Evolutionary conservation across 2,888 invertebrate genomes (phyloP).

Genomic region (Caenorhabditis sp.): DNA sequence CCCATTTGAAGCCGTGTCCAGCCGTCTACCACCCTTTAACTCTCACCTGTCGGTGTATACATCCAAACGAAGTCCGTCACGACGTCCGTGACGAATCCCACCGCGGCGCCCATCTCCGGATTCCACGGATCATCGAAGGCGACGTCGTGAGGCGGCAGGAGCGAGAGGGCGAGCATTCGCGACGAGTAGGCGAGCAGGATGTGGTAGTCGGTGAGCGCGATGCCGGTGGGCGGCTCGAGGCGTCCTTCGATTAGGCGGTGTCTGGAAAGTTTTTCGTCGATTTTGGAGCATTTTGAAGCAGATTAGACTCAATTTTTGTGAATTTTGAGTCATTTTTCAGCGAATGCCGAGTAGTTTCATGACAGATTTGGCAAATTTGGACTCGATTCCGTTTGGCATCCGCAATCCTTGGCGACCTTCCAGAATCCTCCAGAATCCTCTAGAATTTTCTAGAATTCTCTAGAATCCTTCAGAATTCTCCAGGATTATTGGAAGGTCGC

Average conservation of each 20-base stretch:
- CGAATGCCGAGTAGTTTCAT: neutral
- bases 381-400: too few relatives aligned
- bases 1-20: too few relatives aligned
- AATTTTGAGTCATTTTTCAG: neutral
- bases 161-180: slow-evolving; percentile 78
- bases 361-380: neutral
- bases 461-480: too few relatives aligned
- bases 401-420: too few relatives aligned
- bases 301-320: neutral
- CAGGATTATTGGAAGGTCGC: too few relatives aligned
- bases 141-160: slow-evolving; percentile 72
- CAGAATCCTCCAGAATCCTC: too few relatives aligned
- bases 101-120: slow-evolving; percentile 66
- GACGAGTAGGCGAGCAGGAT: slow-evolving; percentile 76
- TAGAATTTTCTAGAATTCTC: too few relatives aligned
- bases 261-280: slow-evolving; percentile 7
- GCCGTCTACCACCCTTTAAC: too few relatives aligned
- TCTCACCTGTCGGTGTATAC: slow-evolving; percentile 63
- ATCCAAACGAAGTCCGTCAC: slow-evolving; percentile 79
- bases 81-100: slow-evolving; percentile 77
- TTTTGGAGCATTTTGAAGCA: neutral
- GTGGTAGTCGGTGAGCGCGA: slow-evolving; percentile 80
- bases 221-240: slow-evolving; percentile 77
- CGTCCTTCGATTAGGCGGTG: slow-evolving; percentile 78
- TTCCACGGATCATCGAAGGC: slow-evolving; percentile 79